These are phyloP conservation scores for Crocidura indochinensis DNA, from an alignment of 2,797 vertebrate genomes.

Conservation along the genomic window DNA sequence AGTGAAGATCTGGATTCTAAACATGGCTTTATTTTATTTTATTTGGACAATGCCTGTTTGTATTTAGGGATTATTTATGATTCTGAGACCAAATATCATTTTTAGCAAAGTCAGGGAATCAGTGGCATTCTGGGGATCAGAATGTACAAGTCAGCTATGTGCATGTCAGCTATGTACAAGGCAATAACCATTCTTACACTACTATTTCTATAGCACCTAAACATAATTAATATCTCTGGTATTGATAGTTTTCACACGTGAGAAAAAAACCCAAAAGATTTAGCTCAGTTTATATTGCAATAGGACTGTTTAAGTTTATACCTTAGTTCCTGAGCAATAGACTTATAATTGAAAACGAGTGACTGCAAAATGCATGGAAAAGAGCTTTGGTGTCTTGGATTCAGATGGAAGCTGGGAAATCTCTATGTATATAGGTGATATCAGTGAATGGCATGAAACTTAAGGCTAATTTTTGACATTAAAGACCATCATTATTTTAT, in stretches of 20 bases:
- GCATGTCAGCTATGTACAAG: too few species aligned
- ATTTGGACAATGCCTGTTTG: too few species aligned
- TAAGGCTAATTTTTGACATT: constrained; percentile 29
- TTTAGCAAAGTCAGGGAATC: too few species aligned
- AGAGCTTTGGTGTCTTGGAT: neutral
- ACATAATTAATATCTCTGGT: constrained; percentile 61
- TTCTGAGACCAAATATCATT: too few species aligned
- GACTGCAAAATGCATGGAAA: constrained; percentile 54
- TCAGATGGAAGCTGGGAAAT: constrained; percentile 18
- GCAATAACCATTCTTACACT: too few species aligned
- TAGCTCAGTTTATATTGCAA: constrained; percentile 65
- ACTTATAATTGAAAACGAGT: constrained; percentile 47
- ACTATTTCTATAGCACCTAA: too few species aligned
- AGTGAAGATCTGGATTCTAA: constrained; percentile 66
- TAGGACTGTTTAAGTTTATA: constrained; percentile 57
- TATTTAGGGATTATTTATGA: too few species aligned
- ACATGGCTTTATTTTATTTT: neutral
- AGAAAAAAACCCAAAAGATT: constrained; percentile 72
- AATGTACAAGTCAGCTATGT: too few species aligned
- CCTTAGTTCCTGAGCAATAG: constrained; percentile 64
- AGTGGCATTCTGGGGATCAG: too few species aligned
- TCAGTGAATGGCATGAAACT: neutral
- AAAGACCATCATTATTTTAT: neutral
- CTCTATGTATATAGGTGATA: neutral
- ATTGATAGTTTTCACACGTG: constrained; percentile 72